Percentiles rank a stretch among this genome's conserved stretches.
phyloP scores from a whole-genome alignment of 2,888 invertebrate species.

The Drosophila fungiperda region DNA sequence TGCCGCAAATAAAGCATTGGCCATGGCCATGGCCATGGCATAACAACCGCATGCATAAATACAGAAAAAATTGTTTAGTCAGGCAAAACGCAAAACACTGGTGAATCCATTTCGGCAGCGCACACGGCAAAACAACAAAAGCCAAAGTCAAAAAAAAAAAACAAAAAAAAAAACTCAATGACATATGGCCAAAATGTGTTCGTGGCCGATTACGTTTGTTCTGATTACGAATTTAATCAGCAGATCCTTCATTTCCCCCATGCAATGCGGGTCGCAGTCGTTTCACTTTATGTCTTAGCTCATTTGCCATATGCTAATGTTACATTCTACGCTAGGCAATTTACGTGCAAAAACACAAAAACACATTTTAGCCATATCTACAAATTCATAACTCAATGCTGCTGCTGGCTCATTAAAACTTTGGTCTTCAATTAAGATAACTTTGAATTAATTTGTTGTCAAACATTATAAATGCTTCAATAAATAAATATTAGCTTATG shows the following conservation, averaged over 20 bases:
- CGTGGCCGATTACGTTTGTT: constrained; percentile 36
- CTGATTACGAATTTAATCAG: constrained; percentile 49
- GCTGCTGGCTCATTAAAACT: background rate
- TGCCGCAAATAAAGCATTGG: constrained; percentile 68
- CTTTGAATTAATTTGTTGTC: background rate
- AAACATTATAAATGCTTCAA: background rate
- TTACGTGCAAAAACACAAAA: constrained; percentile 5
- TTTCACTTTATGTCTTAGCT: constrained; percentile 16
- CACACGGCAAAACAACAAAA: constrained; percentile 11
- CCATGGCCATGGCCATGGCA: constrained; percentile 4
- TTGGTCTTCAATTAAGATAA: background rate
- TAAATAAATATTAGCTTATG: background rate
- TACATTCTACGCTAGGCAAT: background rate
- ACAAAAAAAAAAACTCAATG: constrained; percentile 36
- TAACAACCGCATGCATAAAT: constrained; percentile 27
- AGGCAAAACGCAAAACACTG: constrained; percentile 39
- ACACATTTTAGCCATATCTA: constrained; percentile 8
- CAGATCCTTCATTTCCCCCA: constrained; percentile 18
- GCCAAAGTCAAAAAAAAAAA: constrained; percentile 26
- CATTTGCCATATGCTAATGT: constrained; percentile 38
- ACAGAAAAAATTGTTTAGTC: constrained; percentile 55
- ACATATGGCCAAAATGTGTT: constrained; percentile 59
- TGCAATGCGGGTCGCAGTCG: background rate
- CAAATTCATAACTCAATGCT: constrained; percentile 1
- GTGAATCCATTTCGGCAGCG: constrained; percentile 26